A percentile compares a stretch with the other conserved stretches of the same genome.
These are phyloP conservation scores for Chalcosyrphus nemorum DNA, from an alignment of 2,888 invertebrate species.

Conservation along the genomic window DNA sequence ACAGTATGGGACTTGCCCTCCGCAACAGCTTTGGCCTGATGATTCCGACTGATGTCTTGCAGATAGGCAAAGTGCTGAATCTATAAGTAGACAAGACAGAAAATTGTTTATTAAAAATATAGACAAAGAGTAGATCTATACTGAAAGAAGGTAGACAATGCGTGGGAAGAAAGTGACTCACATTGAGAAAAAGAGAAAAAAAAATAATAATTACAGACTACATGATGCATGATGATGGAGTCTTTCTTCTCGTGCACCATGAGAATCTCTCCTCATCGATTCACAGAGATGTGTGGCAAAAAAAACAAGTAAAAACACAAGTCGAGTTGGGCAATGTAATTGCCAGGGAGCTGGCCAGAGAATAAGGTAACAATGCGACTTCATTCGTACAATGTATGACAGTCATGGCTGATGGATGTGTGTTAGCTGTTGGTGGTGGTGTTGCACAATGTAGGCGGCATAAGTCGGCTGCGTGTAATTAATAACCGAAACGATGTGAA, in stretches of 20 bases:
- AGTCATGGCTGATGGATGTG: slow-evolving; percentile 60
- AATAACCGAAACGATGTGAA: slow-evolving; percentile 69
- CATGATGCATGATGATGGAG: slow-evolving; percentile 26
- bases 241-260: slow-evolving; percentile 39
- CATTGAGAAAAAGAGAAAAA: slow-evolving; percentile 17
- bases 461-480: slow-evolving; percentile 58
- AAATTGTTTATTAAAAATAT: slow-evolving; percentile 51
- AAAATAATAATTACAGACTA: slow-evolving; percentile 51
- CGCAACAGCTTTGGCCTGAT: slow-evolving; percentile 75
- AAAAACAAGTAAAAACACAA: neutral
- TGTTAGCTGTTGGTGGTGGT: slow-evolving; percentile 35
- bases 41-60: slow-evolving; percentile 79
- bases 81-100: slow-evolving; percentile 74
- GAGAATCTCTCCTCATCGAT: slow-evolving; percentile 62
- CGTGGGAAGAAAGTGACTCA: slow-evolving; percentile 61
- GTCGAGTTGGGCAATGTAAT: slow-evolving; percentile 52
- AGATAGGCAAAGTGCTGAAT: slow-evolving; percentile 80
- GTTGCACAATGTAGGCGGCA: slow-evolving; percentile 24
- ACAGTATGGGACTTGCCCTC: slow-evolving; percentile 74
- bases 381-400: slow-evolving; percentile 27
- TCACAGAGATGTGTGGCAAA: slow-evolving; percentile 42
- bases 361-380: slow-evolving; percentile 58
- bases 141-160: slow-evolving; percentile 37
- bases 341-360: slow-evolving; percentile 44
- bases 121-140: slow-evolving; percentile 32